A percentile compares a stretch with the other conserved stretches of the same genome.
Evolutionary conservation across 2,113 vertebrate genomes (phyloP).

Genomic region (Speoplatyrhinus poulsoni): DNA sequence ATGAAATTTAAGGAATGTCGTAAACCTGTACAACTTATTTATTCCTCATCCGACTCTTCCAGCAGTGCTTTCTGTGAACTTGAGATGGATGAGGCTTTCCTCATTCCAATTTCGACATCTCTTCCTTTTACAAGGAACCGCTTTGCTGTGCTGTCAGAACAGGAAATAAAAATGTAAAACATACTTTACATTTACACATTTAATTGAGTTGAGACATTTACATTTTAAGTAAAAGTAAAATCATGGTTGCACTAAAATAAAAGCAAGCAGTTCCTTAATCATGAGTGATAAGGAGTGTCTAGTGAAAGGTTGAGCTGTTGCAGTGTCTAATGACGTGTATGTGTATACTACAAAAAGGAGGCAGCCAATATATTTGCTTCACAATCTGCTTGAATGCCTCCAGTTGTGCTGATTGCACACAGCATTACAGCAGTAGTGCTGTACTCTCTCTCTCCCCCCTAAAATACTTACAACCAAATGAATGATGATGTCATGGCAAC

Average conservation of each 20-base stretch:
- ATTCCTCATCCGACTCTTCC: slow-evolving; percentile 79
- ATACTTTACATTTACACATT: no score
- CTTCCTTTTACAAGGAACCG: slow-evolving; percentile 18
- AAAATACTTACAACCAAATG: slow-evolving; percentile 78
- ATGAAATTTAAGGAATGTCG: neutral
- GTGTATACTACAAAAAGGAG: neutral
- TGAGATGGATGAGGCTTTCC: slow-evolving; percentile 37
- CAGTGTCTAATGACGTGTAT: neutral
- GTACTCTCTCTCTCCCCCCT: neutral
- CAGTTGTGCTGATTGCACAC: neutral
- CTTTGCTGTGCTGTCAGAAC: slow-evolving; percentile 46
- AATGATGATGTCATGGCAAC: slow-evolving; percentile 67
- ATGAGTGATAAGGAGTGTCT: neutral
- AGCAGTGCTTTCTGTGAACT: slow-evolving; percentile 76
- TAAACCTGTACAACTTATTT: slow-evolving; percentile 1
- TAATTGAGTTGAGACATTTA: no score
- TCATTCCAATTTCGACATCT: slow-evolving; percentile 71
- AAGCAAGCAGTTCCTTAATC: no score
- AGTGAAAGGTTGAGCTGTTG: neutral
- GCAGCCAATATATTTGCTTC: neutral
- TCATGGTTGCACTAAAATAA: no score
- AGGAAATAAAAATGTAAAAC: neutral
- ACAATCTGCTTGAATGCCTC: neutral
- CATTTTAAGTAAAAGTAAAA: no score
- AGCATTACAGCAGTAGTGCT: neutral